phyloP scores from a whole-genome alignment of 2,113 vertebrate genomes.

The Hippopotamus amphibius region DNA sequence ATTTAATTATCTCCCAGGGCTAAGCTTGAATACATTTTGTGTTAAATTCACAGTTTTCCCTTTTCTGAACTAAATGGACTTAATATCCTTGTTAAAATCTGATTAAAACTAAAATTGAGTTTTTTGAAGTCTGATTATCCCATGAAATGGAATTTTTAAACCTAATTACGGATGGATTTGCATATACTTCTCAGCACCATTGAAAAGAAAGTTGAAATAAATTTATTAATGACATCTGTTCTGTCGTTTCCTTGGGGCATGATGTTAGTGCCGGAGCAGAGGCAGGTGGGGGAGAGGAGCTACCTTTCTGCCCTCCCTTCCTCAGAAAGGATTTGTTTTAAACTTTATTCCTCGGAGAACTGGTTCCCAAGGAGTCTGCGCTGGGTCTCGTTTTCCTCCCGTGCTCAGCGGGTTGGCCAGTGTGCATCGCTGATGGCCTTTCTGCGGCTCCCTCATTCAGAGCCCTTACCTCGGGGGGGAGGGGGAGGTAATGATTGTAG shows the following conservation, averaged over 20 bases:
- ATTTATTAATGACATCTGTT: conserved; percentile 92
- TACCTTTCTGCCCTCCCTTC: neutral
- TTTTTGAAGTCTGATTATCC: conserved; percentile 94
- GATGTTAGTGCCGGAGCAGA: conserved; percentile 62
- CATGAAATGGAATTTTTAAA: conserved; percentile 94
- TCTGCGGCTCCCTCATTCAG: conserved; percentile 42
- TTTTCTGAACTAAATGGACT: conserved; percentile 89
- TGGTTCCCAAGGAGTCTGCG: conserved; percentile 42
- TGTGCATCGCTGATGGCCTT: conserved; percentile 67
- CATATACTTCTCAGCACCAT: conserved; percentile 90
- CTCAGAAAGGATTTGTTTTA: neutral
- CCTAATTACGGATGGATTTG: conserved; percentile 92
- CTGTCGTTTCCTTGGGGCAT: conserved; percentile 84
- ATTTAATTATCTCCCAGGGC: conserved; percentile 92
- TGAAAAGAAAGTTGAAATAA: conserved; percentile 89
- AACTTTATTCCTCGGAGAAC: neutral
- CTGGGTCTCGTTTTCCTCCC: conserved; percentile 52
- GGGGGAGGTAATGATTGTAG: neutral
- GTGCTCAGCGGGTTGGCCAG: neutral
- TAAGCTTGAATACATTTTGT: conserved; percentile 91
- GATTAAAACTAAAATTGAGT: conserved; percentile 93
- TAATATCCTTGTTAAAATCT: conserved; percentile 93
- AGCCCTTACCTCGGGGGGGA: conserved; percentile 49
- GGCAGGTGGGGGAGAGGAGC: neutral
- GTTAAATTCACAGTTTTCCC: conserved; percentile 90